These are phyloP conservation scores for Trissolcus japonicus DNA, from an alignment of 2,888 invertebrate genomes.

Conservation along the genomic window DNA sequence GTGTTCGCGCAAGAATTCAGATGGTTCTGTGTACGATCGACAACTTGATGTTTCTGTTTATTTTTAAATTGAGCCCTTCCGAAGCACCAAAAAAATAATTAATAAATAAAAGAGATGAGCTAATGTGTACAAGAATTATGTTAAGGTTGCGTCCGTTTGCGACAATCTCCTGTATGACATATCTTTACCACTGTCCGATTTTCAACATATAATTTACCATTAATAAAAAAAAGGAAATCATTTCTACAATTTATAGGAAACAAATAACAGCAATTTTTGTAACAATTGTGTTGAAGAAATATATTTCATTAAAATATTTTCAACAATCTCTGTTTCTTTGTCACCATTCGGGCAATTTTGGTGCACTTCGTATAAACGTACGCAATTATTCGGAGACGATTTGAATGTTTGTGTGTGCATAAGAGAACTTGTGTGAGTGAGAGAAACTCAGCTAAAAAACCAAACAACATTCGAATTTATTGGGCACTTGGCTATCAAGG, in stretches of 20 bases:
- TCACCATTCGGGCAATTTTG: conserved; percentile 44
- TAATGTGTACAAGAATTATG: conserved; percentile 13
- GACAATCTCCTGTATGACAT: conserved; percentile 22
- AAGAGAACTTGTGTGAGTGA: conserved; percentile 14
- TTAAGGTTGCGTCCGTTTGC: conserved; percentile 32
- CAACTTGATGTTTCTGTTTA: conserved; percentile 11
- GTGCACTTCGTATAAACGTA: conserved; percentile 46
- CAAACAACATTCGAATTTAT: conserved; percentile 6
- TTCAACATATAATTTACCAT: conserved; percentile 23
- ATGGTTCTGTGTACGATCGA: conserved; percentile 13
- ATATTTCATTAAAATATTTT: conserved; percentile 49
- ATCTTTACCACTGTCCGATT: conserved; percentile 39
- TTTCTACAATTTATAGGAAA: conserved; percentile 43
- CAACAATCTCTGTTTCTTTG: conserved; percentile 26
- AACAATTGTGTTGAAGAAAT: conserved; percentile 48
- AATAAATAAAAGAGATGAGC: conserved; percentile 1
- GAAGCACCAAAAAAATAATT: conserved; percentile 25
- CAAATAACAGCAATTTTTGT: conserved; percentile 35
- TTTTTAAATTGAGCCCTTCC: conserved; percentile 6
- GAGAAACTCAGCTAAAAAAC: conserved; percentile 12
- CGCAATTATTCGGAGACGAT: conserved; percentile 10
- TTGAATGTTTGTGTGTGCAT: conserved; percentile 16
- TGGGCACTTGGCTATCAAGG: conserved; percentile 7
- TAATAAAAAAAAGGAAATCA: conserved; percentile 17
- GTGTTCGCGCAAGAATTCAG: conserved; percentile 4